Evolutionary conservation across 2,113 vertebrate species (phyloP).

Genomic region (Bubalus kerabau): DNA sequence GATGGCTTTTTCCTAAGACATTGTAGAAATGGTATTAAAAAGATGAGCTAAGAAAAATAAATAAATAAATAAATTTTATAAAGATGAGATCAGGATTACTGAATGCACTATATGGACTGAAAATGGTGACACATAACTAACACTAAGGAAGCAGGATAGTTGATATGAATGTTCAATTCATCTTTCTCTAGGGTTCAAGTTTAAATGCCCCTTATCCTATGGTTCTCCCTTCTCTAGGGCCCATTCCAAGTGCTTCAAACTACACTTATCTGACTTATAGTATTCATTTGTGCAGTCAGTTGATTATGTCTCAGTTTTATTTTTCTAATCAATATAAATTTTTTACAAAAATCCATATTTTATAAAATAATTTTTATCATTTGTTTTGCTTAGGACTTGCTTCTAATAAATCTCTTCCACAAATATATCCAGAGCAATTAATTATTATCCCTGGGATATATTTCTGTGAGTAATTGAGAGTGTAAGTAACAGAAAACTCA

Average conservation of each 20-base stretch:
- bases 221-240: neutral
- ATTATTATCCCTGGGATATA: neutral
- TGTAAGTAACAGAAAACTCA: neutral
- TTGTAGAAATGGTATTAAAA: neutral
- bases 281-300: neutral
- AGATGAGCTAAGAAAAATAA: neutral
- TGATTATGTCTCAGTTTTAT: neutral
- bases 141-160: neutral
- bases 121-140: neutral
- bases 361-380: neutral
- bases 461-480: neutral
- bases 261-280: neutral
- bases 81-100: neutral
- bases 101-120: neutral
- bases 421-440: neutral
- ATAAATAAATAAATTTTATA: neutral
- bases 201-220: no score
- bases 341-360: neutral
- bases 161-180: neutral
- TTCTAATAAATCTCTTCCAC: neutral
- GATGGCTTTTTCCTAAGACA: neutral
- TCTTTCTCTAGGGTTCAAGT: neutral
- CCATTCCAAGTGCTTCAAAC: neutral
- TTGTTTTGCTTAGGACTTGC: neutral
- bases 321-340: neutral